Conservation (phyloP, 2,113 vertebrate genomes). For the Bubo blakistoni region DNA sequence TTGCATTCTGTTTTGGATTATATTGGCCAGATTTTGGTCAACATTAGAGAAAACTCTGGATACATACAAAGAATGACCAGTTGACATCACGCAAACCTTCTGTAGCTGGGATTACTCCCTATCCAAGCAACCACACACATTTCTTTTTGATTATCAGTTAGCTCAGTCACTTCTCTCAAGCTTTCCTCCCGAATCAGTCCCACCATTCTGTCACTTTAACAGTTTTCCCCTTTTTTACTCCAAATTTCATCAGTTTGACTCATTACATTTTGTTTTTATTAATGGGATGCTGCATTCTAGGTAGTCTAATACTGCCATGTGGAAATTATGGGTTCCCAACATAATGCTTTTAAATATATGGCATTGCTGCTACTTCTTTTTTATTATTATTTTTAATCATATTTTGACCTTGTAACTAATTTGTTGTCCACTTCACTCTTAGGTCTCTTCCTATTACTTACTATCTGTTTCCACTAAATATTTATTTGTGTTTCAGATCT, state of each 20-base stretch:
- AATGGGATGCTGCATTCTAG: not conserved
- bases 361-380: not conserved
- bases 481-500: not conserved
- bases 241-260: not conserved
- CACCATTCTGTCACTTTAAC: not conserved
- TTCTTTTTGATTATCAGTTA: not conserved
- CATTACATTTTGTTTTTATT: not conserved
- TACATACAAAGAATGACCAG: not conserved
- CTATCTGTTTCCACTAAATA: not conserved
- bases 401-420: not conserved
- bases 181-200: not conserved
- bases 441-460: not conserved
- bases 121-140: not conserved
- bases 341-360: not conserved
- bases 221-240: not conserved
- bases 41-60: not conserved
- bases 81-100: not conserved
- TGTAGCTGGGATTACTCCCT: not conserved
- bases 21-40: not conserved
- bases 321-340: not conserved
- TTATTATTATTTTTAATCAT: not conserved
- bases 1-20: not conserved
- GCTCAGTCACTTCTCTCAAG: not conserved
- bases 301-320: not conserved
- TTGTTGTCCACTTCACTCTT: not conserved